Conservation (phyloP, 2,113 vertebrate genomes). For the Pangasianodon hypophthalmus region DNA sequence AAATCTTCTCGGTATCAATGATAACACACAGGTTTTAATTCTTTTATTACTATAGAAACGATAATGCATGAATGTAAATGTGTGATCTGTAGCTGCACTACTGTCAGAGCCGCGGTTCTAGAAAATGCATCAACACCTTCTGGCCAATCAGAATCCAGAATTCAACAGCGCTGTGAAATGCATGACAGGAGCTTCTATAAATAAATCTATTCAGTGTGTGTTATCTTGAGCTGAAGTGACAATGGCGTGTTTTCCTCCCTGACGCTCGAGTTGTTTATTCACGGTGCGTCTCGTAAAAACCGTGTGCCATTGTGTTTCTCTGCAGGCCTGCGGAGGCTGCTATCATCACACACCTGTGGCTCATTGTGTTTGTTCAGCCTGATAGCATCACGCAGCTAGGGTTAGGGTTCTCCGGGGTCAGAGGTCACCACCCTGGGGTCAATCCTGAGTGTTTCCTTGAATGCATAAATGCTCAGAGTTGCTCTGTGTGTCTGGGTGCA, state of each 20-base stretch:
- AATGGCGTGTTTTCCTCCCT: background rate
- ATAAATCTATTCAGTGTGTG: background rate
- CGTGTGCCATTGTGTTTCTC: conserved; percentile 1
- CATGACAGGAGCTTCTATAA: background rate
- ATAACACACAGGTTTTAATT: background rate
- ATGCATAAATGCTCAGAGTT: conserved; percentile 19
- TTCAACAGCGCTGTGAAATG: background rate
- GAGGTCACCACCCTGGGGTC: conserved; percentile 39
- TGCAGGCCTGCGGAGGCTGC: background rate
- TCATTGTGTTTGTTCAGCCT: conserved; percentile 26
- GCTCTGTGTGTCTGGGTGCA: background rate
- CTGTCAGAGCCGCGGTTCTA: background rate
- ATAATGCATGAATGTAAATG: background rate
- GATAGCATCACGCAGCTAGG: conserved; percentile 19
- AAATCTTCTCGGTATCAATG: too few species aligned
- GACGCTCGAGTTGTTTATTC: conserved; percentile 1
- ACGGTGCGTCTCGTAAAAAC: background rate
- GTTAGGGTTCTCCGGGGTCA: conserved; percentile 14
- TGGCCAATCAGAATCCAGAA: background rate
- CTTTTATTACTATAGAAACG: background rate
- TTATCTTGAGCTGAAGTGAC: background rate
- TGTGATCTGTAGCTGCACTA: background rate
- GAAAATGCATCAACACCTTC: background rate
- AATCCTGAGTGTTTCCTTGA: conserved; percentile 2
- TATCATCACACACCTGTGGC: conserved; percentile 17